Base-by-base conservation (phyloP, 1,140 invertebrate genomes). In the Oryzaephilus surinamensis region DNA sequence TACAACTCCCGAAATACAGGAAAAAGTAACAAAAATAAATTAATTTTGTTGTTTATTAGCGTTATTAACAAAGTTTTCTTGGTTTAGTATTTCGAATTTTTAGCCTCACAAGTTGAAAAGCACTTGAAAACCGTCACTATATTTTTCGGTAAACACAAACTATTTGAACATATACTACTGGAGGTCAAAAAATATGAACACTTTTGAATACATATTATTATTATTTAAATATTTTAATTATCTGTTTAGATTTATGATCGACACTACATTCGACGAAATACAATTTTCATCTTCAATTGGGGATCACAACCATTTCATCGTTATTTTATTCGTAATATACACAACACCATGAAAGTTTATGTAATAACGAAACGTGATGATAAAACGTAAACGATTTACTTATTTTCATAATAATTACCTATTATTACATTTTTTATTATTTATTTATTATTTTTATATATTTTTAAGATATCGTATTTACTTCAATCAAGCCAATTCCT, bases 401-500 rank as follows among this genome's bases (percentile, higher is more conserved):
- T 20, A 30, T n/a, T 13, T 21, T 23, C 13, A 19, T n/a, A n/a
- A n/a, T n/a, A n/a, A n/a, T n/a, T n/a, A n/a, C n/a, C n/a, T n/a
- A n/a, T n/a, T n/a, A n/a, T n/a, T n/a, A n/a, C n/a, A n/a, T n/a
- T n/a, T n/a, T n/a, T n/a, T n/a, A 21, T 2, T 46, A 20, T 12
- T 41, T 31, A 20, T 10, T 12, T 8, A 18, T 29, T n/a, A 3
- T 13, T 20, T 24, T 33, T 4, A 14, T 34, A 19, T 34, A 14
- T 35, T 33, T 49, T 45, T 19, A 32, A 66, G 63, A 14, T 81
- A 73, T 45, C 65, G 75, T 15, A 62, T 81, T 20, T 77, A 76
- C 54, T 81, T 77, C 58, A 79, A 76, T 56, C 77, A 80, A 61
- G 77, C 72, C 0, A 61, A 61, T 3, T 65, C 74, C 1, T 52